These are phyloP conservation scores for Tenodera sinensis DNA, from an alignment of 2,888 invertebrate genomes.

Conservation along the genomic window DNA sequence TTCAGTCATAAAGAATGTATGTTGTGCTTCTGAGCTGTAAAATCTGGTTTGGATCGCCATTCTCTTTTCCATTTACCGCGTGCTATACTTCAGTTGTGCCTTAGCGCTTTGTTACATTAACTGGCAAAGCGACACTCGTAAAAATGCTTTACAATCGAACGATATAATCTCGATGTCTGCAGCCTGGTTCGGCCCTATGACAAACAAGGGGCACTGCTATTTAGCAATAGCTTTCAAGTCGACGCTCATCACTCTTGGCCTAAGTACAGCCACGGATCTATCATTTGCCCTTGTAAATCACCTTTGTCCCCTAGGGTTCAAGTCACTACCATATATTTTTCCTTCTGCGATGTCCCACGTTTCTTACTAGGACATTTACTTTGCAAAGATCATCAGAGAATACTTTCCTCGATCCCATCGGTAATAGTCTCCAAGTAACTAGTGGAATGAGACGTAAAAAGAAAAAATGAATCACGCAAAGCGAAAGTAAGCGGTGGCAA, in stretches of 20 bases:
- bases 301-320: background rate
- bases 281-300: background rate
- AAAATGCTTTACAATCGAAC: background rate
- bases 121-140: background rate
- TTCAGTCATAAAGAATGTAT: too few relatives aligned
- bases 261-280: background rate
- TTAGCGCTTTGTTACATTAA: background rate
- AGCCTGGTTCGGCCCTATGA: background rate
- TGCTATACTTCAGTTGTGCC: background rate
- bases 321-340: background rate
- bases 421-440: background rate
- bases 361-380: background rate
- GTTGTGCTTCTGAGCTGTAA: too few relatives aligned
- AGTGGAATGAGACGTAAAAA: background rate
- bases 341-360: background rate
- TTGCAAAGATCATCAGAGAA: background rate
- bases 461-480: background rate
- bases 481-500: background rate
- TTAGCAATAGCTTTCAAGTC: background rate
- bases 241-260: background rate
- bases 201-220: background rate
- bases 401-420: background rate
- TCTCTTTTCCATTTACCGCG: too few relatives aligned
- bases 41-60: too few relatives aligned
- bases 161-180: background rate